Evolutionary conservation across 2,888 invertebrate species (phyloP), one percentile per base, ranked within the genome.

Genomic region (Tetranychus piercei): DNA sequence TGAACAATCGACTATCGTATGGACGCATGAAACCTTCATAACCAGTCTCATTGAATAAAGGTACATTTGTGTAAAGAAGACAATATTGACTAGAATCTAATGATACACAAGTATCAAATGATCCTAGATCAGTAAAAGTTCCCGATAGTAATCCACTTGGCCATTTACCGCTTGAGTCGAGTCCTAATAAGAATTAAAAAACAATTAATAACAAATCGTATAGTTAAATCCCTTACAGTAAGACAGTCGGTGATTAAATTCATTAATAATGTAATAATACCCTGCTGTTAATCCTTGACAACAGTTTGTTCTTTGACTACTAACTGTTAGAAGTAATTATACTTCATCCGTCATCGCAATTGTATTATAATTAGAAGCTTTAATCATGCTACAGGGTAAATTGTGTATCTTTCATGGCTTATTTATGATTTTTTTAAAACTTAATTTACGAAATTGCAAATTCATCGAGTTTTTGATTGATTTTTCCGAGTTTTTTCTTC

Each of bases 1-100:
- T 69, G 22, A 69, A 69, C 11, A 23, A 23, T 23, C 20, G 69
- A 18, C 20, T 18, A 6, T 69, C 69, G 34, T 23, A 69, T 69
- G 69, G 69, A 1, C 69, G 20, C 20, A 23, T 69, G 15, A 69
- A 69, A 7, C 69, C 69, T 69, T 69, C 69, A 11, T 20, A 23
- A 20, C 34, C 34, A 11, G 22, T 20, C 8, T 23, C 69, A 8
- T 23, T 23, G 20, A 69, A 22, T 22, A 23, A 1, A 23, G 69
- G 69, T 11, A 69, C 69, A 23, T 69, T 69, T 20, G 69, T 69
- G 11, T 23, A 69, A 5, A 69, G 22, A 20, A 69, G 69, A 69
- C 69, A 69, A 69, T 69, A 69, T 20, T 69, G 20, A 5, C 69
- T 69, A 11, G 69, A 69, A 7, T 69, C 34, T 22, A 69, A 23